Base-by-base conservation (phyloP, 2,888 invertebrate genomes). In the Aelia acuminata region DNA sequence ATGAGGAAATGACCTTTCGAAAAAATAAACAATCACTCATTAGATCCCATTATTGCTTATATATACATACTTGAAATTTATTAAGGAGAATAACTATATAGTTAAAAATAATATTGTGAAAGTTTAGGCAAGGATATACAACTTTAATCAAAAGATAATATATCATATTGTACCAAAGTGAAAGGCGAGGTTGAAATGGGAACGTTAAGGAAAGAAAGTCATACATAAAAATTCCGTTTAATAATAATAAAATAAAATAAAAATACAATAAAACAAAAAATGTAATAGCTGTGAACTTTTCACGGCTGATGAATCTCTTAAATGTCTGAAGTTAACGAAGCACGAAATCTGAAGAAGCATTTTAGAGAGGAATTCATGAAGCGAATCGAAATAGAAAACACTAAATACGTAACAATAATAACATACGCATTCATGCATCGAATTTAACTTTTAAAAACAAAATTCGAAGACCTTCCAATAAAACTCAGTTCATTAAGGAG, bases 381-480 rank as follows among this genome's bases (percentile, higher is more conserved):
- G 57, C 57, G 57, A 57, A 57, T 57, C 57, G 57, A 57, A 57
- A 57, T 57, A 57, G 57, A 57, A 57, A 57, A 31, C 57, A 57
- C 13, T 26, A 57, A 26, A 15, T 26, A 57, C 26, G 26, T 15
- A 57, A 57, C 57, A 26, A 57, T 26, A 57, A 53, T n/a, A 11
- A 57, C 3, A 3, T 11, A 57, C 26, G 57, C 43, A 10, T 43
- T 43, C 43, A 43, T 43, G 10, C 43, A 43, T 43, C 43, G 43
- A 43, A 43, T 43, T 43, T 43, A 43, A n/a, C n/a, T 43, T 43
- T 43, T 43, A 43, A 43, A 43, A 43, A 43, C 7, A n/a, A n/a
- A n/a, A n/a, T 53, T 11, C 7, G n/a, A 53, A 8, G n/a, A 10
- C 0, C 53, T 22, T 53, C n/a, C 3, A 53, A 53, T 7, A 53